Conservation (phyloP, 2,888 invertebrate genomes). For the Bombylius major region DNA sequence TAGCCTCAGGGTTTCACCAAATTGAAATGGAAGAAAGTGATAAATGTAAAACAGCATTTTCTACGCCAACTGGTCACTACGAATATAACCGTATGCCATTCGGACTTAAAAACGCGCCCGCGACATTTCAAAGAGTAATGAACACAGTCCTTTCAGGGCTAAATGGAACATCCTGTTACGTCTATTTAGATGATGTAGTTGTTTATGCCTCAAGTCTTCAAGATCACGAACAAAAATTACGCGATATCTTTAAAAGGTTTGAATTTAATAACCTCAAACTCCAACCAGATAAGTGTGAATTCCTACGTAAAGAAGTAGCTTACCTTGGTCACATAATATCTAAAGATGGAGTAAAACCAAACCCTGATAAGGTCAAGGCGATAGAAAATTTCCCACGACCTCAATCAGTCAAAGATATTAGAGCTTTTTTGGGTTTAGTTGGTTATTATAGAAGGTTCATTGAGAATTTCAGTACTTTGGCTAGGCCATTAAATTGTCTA, state of each 20-base stretch:
- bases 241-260: conserved; percentile 9
- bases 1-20: conserved; percentile 14
- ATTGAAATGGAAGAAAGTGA: conserved; percentile 10
- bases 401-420: conserved; percentile 16
- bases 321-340: conserved; percentile 22
- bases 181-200: no score
- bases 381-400: conserved; percentile 17
- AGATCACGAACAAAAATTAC: neutral
- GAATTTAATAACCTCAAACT: conserved; percentile 15
- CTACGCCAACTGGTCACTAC: conserved; percentile 1
- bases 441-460: conserved; percentile 32
- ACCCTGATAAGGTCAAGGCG: conserved; percentile 18
- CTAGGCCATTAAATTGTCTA: neutral
- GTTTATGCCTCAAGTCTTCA: no score
- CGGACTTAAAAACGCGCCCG: conserved; percentile 16
- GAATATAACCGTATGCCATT: conserved; percentile 8
- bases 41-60: conserved; percentile 11
- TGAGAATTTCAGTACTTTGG: conserved; percentile 2
- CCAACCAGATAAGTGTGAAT: conserved; percentile 17
- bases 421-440: conserved; percentile 17
- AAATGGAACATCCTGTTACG: no score
- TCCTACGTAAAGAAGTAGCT: conserved; percentile 14
- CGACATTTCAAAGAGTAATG: conserved; percentile 30
- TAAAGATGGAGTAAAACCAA: conserved; percentile 18
- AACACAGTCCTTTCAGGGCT: conserved; percentile 20